These are phyloP conservation scores for Taenioides sp. DNA, from an alignment of 2,797 vertebrate species.

Conservation along the genomic window DNA sequence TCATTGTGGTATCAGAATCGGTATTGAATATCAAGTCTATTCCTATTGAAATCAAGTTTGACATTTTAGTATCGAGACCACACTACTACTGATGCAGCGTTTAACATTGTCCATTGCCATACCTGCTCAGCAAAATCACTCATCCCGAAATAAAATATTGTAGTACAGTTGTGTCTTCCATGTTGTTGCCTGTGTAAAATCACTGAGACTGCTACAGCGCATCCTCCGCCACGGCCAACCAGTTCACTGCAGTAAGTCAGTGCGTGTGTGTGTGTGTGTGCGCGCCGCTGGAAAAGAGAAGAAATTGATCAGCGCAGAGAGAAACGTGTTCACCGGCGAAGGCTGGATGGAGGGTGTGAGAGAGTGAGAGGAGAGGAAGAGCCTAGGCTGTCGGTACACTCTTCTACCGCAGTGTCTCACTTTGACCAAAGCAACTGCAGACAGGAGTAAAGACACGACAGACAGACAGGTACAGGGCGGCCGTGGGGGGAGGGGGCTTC, in stretches of 20 bases:
- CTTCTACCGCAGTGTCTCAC: constrained; percentile 78
- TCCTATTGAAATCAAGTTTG: no score
- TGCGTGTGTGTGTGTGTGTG: constrained; percentile 11
- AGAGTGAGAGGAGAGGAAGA: constrained; percentile 52
- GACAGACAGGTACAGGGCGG: constrained; percentile 74
- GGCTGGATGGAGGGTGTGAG: constrained; percentile 70
- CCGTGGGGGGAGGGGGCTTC: constrained; percentile 50
- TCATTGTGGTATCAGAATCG: no score
- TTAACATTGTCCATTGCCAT: no score
- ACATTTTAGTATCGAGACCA: no score
- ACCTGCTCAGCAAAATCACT: no score
- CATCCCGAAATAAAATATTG: no score
- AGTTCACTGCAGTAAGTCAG: constrained; percentile 54
- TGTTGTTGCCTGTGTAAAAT: constrained; percentile 22
- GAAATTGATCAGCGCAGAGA: constrained; percentile 80
- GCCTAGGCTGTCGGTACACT: constrained; percentile 75
- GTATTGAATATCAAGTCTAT: no score
- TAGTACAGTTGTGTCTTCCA: constrained; percentile 16
- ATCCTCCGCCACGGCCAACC: constrained; percentile 44
- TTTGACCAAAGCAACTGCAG: constrained; percentile 75
- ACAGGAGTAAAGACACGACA: constrained; percentile 68
- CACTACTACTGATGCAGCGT: no score
- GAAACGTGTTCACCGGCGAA: constrained; percentile 70
- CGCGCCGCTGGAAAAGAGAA: constrained; percentile 64
- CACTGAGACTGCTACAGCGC: constrained; percentile 27